A percentile compares a stretch with the other conserved stretches of the same genome.
Conservation (phyloP, 2,888 invertebrate genomes). For the Conops quadrifasciatus region DNA sequence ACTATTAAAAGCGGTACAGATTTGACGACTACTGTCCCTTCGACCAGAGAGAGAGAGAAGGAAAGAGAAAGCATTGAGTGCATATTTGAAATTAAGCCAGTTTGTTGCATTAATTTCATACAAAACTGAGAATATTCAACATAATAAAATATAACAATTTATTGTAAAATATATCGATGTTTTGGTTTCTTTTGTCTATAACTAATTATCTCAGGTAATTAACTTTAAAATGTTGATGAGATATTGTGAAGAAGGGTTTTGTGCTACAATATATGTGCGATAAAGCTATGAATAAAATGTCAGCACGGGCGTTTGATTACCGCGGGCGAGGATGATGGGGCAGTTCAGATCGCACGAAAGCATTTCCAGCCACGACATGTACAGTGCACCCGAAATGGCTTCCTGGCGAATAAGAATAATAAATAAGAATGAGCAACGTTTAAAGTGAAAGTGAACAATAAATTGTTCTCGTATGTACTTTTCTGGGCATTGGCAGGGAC, state of each 20-base stretch:
- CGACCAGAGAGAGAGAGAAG: too few species aligned
- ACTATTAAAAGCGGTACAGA: slow-evolving; percentile 69
- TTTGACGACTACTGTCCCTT: neutral
- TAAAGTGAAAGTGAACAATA: too few species aligned
- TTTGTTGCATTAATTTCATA: neutral
- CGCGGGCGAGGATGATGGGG: slow-evolving; percentile 85
- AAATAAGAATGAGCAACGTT: neutral
- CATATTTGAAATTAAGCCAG: neutral
- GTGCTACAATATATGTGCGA: neutral
- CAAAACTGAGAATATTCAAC: neutral
- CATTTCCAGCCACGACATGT: slow-evolving; percentile 96
- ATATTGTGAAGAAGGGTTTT: too few species aligned
- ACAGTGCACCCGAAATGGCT: slow-evolving; percentile 87
- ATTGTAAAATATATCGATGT: slow-evolving; percentile 13
- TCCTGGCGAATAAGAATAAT: slow-evolving; percentile 66
- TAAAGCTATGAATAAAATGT: slow-evolving; percentile 82
- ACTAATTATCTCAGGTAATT: too few species aligned
- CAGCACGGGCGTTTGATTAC: slow-evolving; percentile 88
- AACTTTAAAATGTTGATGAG: neutral
- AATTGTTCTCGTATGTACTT: slow-evolving; percentile 64
- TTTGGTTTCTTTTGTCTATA: too few species aligned
- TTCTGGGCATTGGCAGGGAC: slow-evolving; percentile 95
- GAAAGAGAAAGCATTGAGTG: too few species aligned
- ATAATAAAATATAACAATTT: slow-evolving; percentile 10
- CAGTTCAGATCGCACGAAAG: slow-evolving; percentile 85